Percentiles rank a stretch among this genome's conserved stretches.
Conservation (phyloP, 2,113 vertebrate species). For the Cephalopterus ornatus region DNA sequence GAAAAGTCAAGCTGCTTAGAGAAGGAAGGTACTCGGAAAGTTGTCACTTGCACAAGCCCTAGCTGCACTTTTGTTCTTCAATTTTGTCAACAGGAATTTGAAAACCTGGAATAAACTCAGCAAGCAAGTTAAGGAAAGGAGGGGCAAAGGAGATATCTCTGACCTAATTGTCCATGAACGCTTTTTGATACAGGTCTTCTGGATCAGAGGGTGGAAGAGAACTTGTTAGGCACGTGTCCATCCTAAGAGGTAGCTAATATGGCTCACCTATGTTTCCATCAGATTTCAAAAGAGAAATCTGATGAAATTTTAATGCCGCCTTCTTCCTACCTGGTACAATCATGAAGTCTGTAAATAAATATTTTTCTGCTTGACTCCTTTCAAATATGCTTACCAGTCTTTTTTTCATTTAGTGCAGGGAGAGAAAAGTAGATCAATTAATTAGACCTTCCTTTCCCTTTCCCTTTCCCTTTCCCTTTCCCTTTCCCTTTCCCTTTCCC, state of each 20-base stretch:
- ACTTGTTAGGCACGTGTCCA: not conserved
- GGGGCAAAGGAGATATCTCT: not conserved
- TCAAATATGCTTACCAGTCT: not conserved
- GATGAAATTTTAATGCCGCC: not conserved
- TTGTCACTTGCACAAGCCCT: not conserved
- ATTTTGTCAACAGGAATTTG: conserved; percentile 17
- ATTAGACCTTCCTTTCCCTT: not conserved
- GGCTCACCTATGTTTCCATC: not conserved
- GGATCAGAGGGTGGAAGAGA: not conserved
- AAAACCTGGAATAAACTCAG: conserved; percentile 48
- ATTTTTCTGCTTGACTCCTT: not conserved
- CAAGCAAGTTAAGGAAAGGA: not conserved
- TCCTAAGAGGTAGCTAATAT: not conserved
- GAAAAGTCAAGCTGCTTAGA: conserved; percentile 43
- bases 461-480: not conserved
- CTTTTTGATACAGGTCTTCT: not conserved
- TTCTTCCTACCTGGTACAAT: not conserved
- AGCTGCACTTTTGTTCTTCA: conserved; percentile 23
- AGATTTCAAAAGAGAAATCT: not conserved
- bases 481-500: no score
- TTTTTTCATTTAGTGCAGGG: not conserved
- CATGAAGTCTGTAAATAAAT: not conserved
- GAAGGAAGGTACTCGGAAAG: conserved; percentile 34
- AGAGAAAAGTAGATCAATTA: not conserved
- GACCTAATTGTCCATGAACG: not conserved